Base-by-base conservation (phyloP, 2,888 invertebrate species). In the Heliconius ismenius region DNA sequence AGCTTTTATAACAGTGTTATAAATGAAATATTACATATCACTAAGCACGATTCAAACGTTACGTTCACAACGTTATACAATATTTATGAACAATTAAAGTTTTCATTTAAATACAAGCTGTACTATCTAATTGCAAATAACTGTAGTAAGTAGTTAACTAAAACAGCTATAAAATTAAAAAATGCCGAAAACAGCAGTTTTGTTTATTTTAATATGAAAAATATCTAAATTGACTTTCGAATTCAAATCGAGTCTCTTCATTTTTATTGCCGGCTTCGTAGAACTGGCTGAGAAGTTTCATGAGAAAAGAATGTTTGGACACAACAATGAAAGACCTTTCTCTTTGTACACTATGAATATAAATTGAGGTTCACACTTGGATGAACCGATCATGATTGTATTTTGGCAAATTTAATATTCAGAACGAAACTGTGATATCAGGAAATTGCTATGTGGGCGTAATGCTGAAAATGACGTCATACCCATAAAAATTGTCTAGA, bases 401-500 rank as follows among this genome's bases (percentile, higher is more conserved):
- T 62, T 62, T 69, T 69, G 49, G 69, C n/a, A 36, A 36, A 24
- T 54, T 70, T 54, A 32, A 70, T 70, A 70, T 39, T 63, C 64
- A 11, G n/a, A 58, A 24, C 18, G 24, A 67, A 43, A 43, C 43
- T 39, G 65, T 65, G 72, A 76, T 65, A 76, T 76, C 36, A 75
- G 64, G 24, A 79, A 76, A 75, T 60, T 73, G 73, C 60, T 60
- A 70, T 13, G 80, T 78, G 78, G 81, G 80, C 73, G 80, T 67
- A 18, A 74, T 76, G 58, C 54, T 73, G 26, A 15, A 54, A 36
- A 73, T 88, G 88, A 91, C 90, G 90, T 89, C 87, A 88, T 78
- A 18, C 43, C 73, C 82, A 84, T 86, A 83, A 87, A 89, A 82
- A 81, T 83, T 76, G 91, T 92, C 92, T 92, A 92, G 92, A 91